Conservation (phyloP, 1,140 invertebrate species). For the Varroa destructor region DNA sequence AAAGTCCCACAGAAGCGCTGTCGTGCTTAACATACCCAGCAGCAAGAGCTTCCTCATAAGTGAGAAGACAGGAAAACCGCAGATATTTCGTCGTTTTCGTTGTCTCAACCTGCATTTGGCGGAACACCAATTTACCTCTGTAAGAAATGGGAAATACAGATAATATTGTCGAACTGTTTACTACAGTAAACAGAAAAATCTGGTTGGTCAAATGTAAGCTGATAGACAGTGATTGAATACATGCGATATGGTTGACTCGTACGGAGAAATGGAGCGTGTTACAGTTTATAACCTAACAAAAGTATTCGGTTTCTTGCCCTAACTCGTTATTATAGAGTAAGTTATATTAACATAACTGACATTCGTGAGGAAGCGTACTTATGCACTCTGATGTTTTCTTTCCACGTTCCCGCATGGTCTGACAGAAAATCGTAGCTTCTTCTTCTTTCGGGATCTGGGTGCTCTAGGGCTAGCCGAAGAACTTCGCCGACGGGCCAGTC, state of each 20-base stretch:
- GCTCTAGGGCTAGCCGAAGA: neutral
- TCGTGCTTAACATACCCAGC: neutral
- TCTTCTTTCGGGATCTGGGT: neutral
- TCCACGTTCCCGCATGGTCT: constrained; percentile 31
- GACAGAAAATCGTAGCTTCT: constrained; percentile 10
- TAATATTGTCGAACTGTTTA: neutral
- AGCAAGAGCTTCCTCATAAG: neutral
- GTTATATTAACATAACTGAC: too few species aligned
- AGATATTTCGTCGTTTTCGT: constrained; percentile 1
- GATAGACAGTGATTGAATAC: neutral
- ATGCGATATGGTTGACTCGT: too few species aligned
- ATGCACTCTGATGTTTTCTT: constrained; percentile 30
- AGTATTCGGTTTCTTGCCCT: too few species aligned
- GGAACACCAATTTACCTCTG: neutral
- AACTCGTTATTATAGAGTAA: too few species aligned
- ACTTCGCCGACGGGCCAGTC: neutral
- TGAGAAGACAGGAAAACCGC: neutral
- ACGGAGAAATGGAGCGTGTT: too few species aligned
- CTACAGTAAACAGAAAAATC: neutral
- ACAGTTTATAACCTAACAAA: too few species aligned
- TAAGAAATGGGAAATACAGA: neutral
- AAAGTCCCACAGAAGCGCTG: neutral
- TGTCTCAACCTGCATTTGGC: constrained; percentile 16
- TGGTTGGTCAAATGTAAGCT: neutral
- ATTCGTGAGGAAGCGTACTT: constrained; percentile 26